Base-by-base conservation (phyloP, 2,888 invertebrate species). In the Germaria angustata region DNA sequence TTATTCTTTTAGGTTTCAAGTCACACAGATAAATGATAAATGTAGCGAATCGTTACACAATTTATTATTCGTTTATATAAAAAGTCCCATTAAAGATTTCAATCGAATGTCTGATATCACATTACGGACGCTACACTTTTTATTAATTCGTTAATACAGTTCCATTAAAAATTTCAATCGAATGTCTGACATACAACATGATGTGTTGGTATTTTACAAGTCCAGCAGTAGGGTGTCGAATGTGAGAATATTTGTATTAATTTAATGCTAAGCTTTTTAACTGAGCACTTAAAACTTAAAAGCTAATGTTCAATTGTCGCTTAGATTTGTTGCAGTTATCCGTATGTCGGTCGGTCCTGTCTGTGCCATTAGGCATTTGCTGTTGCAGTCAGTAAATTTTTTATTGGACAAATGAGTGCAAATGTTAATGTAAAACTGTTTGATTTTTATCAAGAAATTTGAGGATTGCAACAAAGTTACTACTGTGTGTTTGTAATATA, bases 241-340 rank as follows among this genome's bases (percentile, higher is more conserved):
- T 22, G 57, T 2, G 9, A 51, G n/a, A 28, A 28, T 17, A 61
- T 44, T 61, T 22, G 36, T 69, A 77, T 77, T 61, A 77, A 41
- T 69, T 77, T 77, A 69, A 69, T 77, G 61, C 69, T 69, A 77
- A 69, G 61, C 36, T 53, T 69, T 66, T 77, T 69, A 61, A 44
- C n/a, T 61, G 61, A 44, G 53, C 68, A 61, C 51, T 77, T 24
- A 61, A 68, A 53, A 49, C 22, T 44, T 59, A 59, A 71, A 68
- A 68, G 59, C 76, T 51, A 76, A 76, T 76, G 41, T 17, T 49
- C 51, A 59, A 77, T 68, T 41, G 51, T 59, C 11, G 51, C 57
- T 39, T 49, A 66, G 36, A 36, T 13, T 17, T 22, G 11, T 11
- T 2, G 41, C 32, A 57, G 51, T 24, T 49, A n/a, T 7, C 1